Evolutionary conservation across 1,140 invertebrate species (phyloP), one percentile per base, ranked within the genome.

Genomic region (Arion vulgaris): DNA sequence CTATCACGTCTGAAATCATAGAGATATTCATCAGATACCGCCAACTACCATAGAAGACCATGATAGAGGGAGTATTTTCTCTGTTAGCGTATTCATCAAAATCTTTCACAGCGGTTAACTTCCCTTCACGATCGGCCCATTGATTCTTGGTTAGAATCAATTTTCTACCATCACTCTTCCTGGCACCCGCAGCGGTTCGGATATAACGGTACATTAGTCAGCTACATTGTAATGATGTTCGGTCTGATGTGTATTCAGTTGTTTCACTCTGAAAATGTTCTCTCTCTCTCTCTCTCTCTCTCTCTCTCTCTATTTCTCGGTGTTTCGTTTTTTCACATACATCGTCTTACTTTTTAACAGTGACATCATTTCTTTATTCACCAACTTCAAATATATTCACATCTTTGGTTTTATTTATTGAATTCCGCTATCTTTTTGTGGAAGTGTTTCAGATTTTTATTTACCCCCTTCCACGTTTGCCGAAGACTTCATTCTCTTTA

Each of bases 111-210:
- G 19, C 17, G 17, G n/a, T 66, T 66, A 32, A 66, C n/a, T 66
- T 32, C n/a, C 62, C 17, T 66, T 7, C 28, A 13, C 1, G 62
- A 66, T 66, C n/a, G 62, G 62, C 32, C 62, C 62, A 66, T 66
- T 66, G 62, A 66, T 66, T 66, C 62, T 66, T 66, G n/a, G 62
- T 66, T 66, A 66, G 62, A 66, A 66, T 66, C 62, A 66, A 66
- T 66, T 66, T 66, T 66, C 62, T 66, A 28, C 62, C 62, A 66
- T 66, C 62, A 66, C n/a, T 66, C 62, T 32, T 34, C 4, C 62
- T 66, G 62, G 62, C 62, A 66, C 62, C 28, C 62, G 0, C n/a
- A 23, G 62, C 62, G 7, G 62, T 7, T 32, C 62, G 28, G 62
- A 32, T 66, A 66, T 66, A 66, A 7, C n/a, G 62, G 62, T 32